Base-by-base conservation (phyloP, 2,113 vertebrate genomes). In the Menidia beryllina region DNA sequence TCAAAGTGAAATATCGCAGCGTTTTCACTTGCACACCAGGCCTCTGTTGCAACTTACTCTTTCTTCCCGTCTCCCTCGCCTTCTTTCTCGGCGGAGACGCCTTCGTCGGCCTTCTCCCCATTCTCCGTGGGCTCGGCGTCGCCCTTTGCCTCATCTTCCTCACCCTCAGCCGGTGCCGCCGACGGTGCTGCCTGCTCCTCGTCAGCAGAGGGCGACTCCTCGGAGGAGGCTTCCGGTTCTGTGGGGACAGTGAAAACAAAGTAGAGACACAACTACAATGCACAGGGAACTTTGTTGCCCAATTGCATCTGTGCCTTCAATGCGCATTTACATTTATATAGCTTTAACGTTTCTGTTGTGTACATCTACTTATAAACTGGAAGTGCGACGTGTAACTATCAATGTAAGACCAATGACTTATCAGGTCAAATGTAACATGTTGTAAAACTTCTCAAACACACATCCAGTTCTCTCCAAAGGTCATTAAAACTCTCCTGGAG, bases 141-240 rank as follows among this genome's bases (percentile, higher is more conserved):
- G 52, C 91, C 95, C 2, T 92, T 90, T 2, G 89, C 92, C 72
- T 93, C 93, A 1, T 85, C 78, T 67, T 95, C 95, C 25, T 81
- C 67, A 0, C 17, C 75, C 8, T 72, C 88, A 17, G 93, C 88
- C 7, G 68, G 70, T 1, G 94, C 77, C 6, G 93, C 89, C 1
- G 95, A 91, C 4, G 94, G 90, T 17, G 93, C 82, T 0, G 94
- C 93, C 57, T 91, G 94, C 45, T 95, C 95, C 71, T 96, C 96
- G 57, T 90, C 96, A 5, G 85, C 92, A 50, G 97, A 94, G 24
- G 94, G 91, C 7, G 96, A 96, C 77, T 96, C 96, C 68, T 96
- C 96, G 2, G 95, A 94, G 54, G 94, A 94, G 72, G 91, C 85
- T 80, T 97, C 96, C 15, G 94, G 90, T 67, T 97, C 92, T 93